Base-by-base conservation (phyloP, 2,888 invertebrate species). In the Chrysolina haemoptera region DNA sequence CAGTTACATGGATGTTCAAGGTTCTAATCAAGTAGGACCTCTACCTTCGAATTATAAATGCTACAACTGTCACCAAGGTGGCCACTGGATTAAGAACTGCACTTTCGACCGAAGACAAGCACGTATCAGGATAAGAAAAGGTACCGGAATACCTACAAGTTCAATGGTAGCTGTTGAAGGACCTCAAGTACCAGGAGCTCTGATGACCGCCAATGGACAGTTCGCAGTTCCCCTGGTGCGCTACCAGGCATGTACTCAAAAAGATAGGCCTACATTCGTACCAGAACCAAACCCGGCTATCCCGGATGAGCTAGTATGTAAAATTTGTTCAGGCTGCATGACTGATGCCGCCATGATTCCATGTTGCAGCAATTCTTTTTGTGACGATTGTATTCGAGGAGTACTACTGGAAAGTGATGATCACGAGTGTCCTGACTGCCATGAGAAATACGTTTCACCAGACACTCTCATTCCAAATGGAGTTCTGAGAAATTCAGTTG, bases 81-180 rank as follows among this genome's bases (percentile, higher is more conserved):
- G 99, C 1, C 99, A 99, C 88, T 99, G 97, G 97, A 98, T 98
- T 80, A 96, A 96, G 88, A 96, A 98, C 88, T 99, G 99, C 87
- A 97, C 98, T 10, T 89, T 93, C 77, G 92, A 91, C 65, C 89
- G 90, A 74, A 89, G 89, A 78, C 88, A 90, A 77, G 90, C 91
- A 85, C 91, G 92, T 20, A 90, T 93, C 76, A 96, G 96, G 86
- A 93, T 97, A 75, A 97, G 97, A 85, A 93, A 98, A 84, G 98
- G 97, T 85, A 98, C 99, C 46, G 99, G 99, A 50, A 99, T 99
- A 84, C 99, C 99, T 9, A 91, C 95, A 81, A 98, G 97, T 89
- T 98, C 98, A 90, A 95, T 98, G 94, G 95, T 96, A 73, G 94
- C 95, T 63, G 98, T 97, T n/a, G 95, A 93, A 83, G 95, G 96